Conservation (phyloP, 2,888 invertebrate genomes). For the Zhengitettix transpicula region DNA sequence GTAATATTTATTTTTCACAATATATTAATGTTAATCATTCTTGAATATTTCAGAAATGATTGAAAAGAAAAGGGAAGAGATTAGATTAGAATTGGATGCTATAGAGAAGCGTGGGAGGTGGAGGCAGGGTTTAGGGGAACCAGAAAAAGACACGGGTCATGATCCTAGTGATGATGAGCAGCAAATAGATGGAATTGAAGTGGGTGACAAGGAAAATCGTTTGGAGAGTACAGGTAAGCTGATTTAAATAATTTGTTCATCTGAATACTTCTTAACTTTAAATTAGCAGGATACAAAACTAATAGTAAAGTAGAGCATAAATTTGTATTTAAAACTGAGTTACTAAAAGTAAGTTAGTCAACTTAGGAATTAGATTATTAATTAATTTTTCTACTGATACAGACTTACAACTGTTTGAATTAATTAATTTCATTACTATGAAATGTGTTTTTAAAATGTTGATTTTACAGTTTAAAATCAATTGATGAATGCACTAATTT, state of each 20-base stretch:
- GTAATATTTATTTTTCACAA: no score
- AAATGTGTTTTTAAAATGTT: not conserved
- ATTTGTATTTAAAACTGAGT: not conserved
- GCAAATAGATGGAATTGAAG: constrained; percentile 5
- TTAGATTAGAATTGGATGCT: constrained; percentile 44
- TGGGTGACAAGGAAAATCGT: constrained; percentile 10
- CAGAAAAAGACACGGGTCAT: constrained; percentile 7
- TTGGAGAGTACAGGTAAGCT: constrained; percentile 5
- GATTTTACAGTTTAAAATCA: not conserved
- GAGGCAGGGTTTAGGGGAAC: constrained; percentile 13
- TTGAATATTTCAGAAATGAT: constrained; percentile 34
- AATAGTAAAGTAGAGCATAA: not conserved
- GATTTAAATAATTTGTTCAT: not conserved
- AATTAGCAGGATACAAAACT: no score
- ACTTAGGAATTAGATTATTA: not conserved
- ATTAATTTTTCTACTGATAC: not conserved
- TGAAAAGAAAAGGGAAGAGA: constrained; percentile 40
- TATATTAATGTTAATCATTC: no score
- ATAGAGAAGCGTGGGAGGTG: constrained; percentile 30
- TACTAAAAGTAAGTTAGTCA: not conserved
- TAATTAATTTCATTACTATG: not conserved
- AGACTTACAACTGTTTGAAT: not conserved
- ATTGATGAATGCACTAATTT: no score
- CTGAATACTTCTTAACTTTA: not conserved
- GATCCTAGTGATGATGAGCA: constrained; percentile 6